These are phyloP conservation scores for Pteria penguin DNA, from an alignment of 2,888 invertebrate genomes.

Conservation along the genomic window DNA sequence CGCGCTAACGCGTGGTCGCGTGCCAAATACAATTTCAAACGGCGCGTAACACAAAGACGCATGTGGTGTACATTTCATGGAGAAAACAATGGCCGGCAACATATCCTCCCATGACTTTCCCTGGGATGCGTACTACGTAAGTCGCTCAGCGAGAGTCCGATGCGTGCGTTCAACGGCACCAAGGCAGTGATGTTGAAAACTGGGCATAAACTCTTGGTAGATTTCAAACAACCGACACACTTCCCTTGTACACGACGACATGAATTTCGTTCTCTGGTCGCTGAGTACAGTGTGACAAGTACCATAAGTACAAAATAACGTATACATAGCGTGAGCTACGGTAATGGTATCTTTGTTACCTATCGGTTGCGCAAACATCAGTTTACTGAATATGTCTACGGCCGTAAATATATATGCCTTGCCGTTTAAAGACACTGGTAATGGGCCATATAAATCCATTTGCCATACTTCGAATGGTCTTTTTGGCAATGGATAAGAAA, in stretches of 20 bases:
- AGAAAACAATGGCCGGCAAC: background rate
- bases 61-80: background rate
- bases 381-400: too few relatives aligned
- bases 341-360: background rate
- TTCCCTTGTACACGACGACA: conserved; percentile 8
- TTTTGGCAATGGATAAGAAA: too few relatives aligned
- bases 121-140: background rate
- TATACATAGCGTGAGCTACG: background rate
- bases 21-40: background rate
- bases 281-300: conserved; percentile 2
- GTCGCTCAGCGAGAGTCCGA: background rate
- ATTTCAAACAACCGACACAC: background rate
- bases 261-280: background rate
- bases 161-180: background rate
- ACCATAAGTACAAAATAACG: background rate
- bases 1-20: background rate
- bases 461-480: too few relatives aligned
- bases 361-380: too few relatives aligned
- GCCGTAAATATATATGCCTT: too few relatives aligned
- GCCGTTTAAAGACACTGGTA: too few relatives aligned
- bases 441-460: too few relatives aligned
- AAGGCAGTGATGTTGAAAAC: conserved; percentile 3
- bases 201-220: background rate
- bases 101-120: background rate
- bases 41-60: background rate